phyloP scores from a whole-genome alignment of 2,113 vertebrate genomes.

The Mesitornis unicolor region DNA sequence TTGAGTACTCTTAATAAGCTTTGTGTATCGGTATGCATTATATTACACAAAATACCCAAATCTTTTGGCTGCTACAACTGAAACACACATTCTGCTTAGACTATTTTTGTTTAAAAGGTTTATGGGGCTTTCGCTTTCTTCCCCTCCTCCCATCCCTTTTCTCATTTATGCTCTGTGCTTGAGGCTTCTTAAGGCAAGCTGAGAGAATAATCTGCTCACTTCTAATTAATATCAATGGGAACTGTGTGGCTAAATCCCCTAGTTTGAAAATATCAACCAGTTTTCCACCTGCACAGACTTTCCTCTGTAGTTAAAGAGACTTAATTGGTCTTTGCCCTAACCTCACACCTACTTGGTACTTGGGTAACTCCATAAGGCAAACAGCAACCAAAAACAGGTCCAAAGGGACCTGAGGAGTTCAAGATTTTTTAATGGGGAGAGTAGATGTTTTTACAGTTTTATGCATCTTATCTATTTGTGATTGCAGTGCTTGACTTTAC shows the following conservation, averaged over 20 bases:
- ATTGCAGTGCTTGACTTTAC: neutral
- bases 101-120: neutral
- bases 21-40: neutral
- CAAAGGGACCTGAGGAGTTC: neutral
- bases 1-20: neutral
- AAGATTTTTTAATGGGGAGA: neutral
- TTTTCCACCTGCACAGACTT: neutral
- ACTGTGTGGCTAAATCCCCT: neutral
- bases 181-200: conserved; percentile 7
- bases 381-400: neutral
- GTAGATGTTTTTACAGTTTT: neutral
- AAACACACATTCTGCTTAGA: neutral
- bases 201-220: neutral
- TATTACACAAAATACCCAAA: neutral
- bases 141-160: neutral
- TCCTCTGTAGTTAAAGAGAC: neutral
- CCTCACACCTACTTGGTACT: neutral
- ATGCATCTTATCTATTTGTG: neutral
- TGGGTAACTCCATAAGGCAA: neutral
- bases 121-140: neutral
- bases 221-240: conserved; percentile 46
- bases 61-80: neutral
- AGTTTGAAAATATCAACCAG: neutral
- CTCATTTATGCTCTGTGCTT: neutral
- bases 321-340: neutral